phyloP scores from a whole-genome alignment of 2,888 invertebrate genomes.

The Abrostola tripartita region DNA sequence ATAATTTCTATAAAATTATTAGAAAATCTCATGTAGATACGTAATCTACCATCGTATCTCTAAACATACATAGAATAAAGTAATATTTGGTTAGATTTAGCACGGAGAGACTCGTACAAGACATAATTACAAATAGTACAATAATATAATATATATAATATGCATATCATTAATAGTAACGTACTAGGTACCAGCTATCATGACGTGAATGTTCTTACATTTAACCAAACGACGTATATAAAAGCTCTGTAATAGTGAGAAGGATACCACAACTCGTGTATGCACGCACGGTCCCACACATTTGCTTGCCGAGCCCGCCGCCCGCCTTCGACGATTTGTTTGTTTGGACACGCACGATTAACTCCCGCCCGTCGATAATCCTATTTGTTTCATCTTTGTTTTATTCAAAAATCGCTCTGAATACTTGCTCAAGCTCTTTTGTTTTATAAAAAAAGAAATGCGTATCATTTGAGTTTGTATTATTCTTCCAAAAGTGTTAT shows the following conservation, averaged over 20 bases:
- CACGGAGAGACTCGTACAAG: too few relatives aligned
- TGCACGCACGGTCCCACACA: conserved; percentile 49
- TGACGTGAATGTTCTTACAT: too few relatives aligned
- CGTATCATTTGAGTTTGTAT: conserved; percentile 3
- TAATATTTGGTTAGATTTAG: too few relatives aligned
- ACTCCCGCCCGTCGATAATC: conserved; percentile 50
- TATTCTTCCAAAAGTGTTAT: neutral
- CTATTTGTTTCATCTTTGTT: conserved; percentile 44
- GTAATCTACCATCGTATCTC: too few relatives aligned
- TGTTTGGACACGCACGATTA: conserved; percentile 58
- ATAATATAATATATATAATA: too few relatives aligned
- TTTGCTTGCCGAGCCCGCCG: conserved; percentile 22
- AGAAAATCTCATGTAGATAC: too few relatives aligned
- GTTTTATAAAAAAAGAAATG: neutral
- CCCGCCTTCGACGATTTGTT: conserved; percentile 47
- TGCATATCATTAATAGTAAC: too few relatives aligned
- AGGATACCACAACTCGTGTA: conserved; percentile 48
- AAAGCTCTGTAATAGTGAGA: conserved; percentile 34
- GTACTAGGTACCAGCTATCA: too few relatives aligned
- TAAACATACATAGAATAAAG: too few relatives aligned
- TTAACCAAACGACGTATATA: conserved; percentile 26
- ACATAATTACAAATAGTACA: too few relatives aligned
- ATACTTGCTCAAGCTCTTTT: conserved; percentile 14
- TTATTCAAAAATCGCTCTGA: conserved; percentile 21
- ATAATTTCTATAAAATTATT: too few relatives aligned